Evolutionary conservation across 2,888 invertebrate genomes (phyloP), one percentile per base, ranked within the genome.

Genomic region (Neoitamus cyanurus): DNA sequence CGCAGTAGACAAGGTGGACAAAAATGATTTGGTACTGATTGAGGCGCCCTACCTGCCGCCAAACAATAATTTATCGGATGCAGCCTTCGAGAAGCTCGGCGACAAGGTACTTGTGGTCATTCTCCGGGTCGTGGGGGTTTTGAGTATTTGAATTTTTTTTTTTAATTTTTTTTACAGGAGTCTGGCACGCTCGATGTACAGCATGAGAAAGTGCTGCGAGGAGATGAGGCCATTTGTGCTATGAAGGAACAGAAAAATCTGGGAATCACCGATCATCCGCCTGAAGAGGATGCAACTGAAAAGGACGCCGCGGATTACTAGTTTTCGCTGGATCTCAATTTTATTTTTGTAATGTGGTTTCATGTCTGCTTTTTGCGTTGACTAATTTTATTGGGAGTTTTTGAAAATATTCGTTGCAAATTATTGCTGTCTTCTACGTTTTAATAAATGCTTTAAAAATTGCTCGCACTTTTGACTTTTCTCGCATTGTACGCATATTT

Each of bases 51-150:
- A 73, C n/a, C 69, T 46, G 9, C 36, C 68, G 3, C 69, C 31
- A n/a, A 75, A 20, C 6, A 90, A 90, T 7, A 86, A 75, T 70
- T 37, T 92, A 69, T 89, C 92, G 4, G 92, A 92, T 86, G 88
- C 87, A 34, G 90, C 90, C 1, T 91, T 89, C 85, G 90, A 91
- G 86, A 88, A 89, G 36, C 88, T 91, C 88, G 92, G 92, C 4
- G 92, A 92, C 88, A 87, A 88, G 46, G 87, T 91, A 25, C 13
- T 46, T 0, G 20, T 37, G 37, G 7, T 78, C n/a, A n/a, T n/a
- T n/a, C n/a, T n/a, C n/a, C n/a, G n/a, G n/a, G 89, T 88, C 15
- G 7, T 6, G 48, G 48, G n/a, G 7, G 0, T 20, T 2, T 78
- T 0, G 13, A 0, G 1, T 13, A 58, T 58, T 84, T 20, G 34